Percentiles rank a stretch among this genome's conserved stretches.
Evolutionary conservation across 2,888 invertebrate genomes (phyloP).

Genomic region (Mythimna albipuncta): DNA sequence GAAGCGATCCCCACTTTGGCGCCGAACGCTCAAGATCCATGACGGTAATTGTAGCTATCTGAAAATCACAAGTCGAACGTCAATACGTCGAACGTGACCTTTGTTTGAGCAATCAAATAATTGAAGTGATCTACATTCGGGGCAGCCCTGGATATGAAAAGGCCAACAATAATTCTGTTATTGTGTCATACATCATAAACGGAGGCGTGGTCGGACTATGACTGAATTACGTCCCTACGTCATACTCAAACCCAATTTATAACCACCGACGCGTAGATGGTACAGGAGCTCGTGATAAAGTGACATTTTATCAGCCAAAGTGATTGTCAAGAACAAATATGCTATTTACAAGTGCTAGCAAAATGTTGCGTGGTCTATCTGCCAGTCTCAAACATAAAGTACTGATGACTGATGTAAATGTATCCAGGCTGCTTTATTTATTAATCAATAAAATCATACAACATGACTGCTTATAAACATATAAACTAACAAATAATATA

Average conservation of each 20-base stretch:
- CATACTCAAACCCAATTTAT: constrained; percentile 17
- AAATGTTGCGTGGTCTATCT: neutral
- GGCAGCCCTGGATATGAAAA: constrained; percentile 47
- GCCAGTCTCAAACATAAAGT: neutral
- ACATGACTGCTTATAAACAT: too few relatives aligned
- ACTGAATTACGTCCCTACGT: constrained; percentile 37
- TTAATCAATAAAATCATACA: too few relatives aligned
- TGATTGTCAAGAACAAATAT: neutral
- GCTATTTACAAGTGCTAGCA: neutral
- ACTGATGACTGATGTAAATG: neutral
- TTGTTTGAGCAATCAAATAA: neutral
- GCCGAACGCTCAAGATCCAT: too few relatives aligned
- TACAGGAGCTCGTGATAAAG: neutral
- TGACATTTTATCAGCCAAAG: neutral
- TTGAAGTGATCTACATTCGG: neutral
- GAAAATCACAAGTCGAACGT: neutral
- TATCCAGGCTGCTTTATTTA: too few relatives aligned
- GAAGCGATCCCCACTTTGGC: too few relatives aligned
- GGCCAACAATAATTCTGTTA: constrained; percentile 59
- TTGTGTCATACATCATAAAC: constrained; percentile 70
- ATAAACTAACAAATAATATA: too few relatives aligned
- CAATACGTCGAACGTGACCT: neutral
- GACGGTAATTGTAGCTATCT: too few relatives aligned
- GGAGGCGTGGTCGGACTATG: constrained; percentile 66
- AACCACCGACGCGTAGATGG: neutral